phyloP scores from a whole-genome alignment of 2,113 vertebrate genomes.

The Alligator sinensis region DNA sequence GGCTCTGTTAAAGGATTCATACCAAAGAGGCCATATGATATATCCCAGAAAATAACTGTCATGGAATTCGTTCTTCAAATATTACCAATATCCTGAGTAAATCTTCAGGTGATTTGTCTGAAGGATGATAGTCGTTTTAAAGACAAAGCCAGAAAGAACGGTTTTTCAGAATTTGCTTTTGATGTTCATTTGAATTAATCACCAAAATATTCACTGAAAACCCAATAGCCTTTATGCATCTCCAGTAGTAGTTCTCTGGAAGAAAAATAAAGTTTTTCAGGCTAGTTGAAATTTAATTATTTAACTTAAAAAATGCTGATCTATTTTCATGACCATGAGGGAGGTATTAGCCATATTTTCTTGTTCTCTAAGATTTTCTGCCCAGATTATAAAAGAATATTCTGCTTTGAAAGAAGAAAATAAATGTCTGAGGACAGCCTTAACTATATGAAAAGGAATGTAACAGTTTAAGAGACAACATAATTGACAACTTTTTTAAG shows the following conservation, averaged over 20 bases:
- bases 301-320: background rate
- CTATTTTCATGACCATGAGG: background rate
- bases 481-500: too few relatives aligned
- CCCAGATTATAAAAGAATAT: background rate
- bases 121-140: background rate
- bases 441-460: background rate
- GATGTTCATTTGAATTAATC: background rate
- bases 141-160: background rate
- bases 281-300: background rate
- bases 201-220: background rate
- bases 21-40: background rate
- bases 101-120: background rate
- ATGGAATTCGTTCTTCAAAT: background rate
- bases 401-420: constrained; percentile 2
- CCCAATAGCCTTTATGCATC: background rate
- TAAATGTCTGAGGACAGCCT: background rate
- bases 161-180: background rate
- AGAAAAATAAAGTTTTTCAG: background rate
- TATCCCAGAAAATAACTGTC: too few relatives aligned
- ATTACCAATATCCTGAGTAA: background rate
- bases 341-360: background rate
- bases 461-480: background rate
- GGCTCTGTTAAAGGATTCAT: background rate
- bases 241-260: background rate
- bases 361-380: background rate